Evolutionary conservation across 2,888 invertebrate genomes (phyloP).

Genomic region (Eupithecia insigniata): DNA sequence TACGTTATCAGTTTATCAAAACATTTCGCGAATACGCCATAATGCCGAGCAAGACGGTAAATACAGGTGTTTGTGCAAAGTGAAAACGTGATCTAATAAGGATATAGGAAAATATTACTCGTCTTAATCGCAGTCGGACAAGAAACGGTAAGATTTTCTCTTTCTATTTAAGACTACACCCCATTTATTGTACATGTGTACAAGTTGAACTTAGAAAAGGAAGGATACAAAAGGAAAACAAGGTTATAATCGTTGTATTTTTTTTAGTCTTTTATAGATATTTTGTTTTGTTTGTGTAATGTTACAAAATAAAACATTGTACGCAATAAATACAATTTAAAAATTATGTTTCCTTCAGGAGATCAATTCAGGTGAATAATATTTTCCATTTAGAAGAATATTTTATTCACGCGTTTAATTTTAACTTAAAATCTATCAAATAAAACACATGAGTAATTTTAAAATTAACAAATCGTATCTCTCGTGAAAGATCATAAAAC

Average conservation of each 20-base stretch:
- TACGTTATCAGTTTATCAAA: conserved; percentile 26
- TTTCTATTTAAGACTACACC: neutral
- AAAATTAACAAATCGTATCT: neutral
- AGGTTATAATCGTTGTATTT: too few relatives aligned
- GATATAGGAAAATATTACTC: neutral
- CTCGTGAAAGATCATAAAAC: conserved; percentile 4
- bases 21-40: conserved; percentile 5
- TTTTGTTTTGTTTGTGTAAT: neutral
- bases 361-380: neutral
- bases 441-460: neutral
- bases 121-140: neutral
- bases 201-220: neutral
- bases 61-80: conserved; percentile 6
- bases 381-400: neutral
- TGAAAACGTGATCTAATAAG: neutral
- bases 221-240: neutral
- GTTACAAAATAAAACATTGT: neutral
- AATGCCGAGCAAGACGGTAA: neutral
- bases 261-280: neutral
- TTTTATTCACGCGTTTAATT: neutral
- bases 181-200: neutral
- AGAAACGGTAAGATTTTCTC: neutral
- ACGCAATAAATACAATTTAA: neutral
- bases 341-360: neutral
- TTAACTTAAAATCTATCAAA: neutral